Base-by-base conservation (phyloP, 2,888 invertebrate genomes). In the Clunio marinus region DNA sequence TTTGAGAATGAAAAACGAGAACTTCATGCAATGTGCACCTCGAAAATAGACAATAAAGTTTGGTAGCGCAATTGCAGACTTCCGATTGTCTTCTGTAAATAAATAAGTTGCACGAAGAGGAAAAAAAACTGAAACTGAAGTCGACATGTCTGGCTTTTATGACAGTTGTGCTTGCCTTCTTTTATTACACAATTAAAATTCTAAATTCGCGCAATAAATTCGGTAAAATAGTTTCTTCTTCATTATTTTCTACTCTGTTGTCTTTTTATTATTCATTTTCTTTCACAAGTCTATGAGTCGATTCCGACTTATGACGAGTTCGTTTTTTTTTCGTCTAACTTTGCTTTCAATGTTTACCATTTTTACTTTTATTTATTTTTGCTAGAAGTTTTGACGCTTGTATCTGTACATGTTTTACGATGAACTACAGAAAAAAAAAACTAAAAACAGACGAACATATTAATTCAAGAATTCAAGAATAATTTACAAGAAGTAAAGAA, bases 101-200 rank as follows among this genome's bases (percentile, higher is more conserved):
- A 32, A 32, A 32, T 32, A 10, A n/a, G n/a, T n/a, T 32, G 4
- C 27, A 25, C 13, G 35, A 41, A 4, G 20, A 55, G 22, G 32
- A 51, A 51, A 15, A 59, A 59, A n/a, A 27, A 57, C 2, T 7
- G 25, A 2, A 57, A 5, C n/a, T 27, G 35, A 35, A 45, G 22
- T 32, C 35, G 32, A 7, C 51, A 17, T 66, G 66, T 55, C 66
- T 66, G 66, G 66, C 32, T 66, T 66, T 66, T 66, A 66, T 66
- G 66, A 66, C 55, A 66, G 57, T 57, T 57, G 27, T 22, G 27
- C 13, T 25, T 57, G 57, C 10, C 25, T 57, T 27, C 45, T 45
- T 57, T 57, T 57, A 57, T 57, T 57, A 27, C 57, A 57, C 57
- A 27, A 57, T 57, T 57, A 57, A 25, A 15, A 57, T 57, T 57